These are phyloP conservation scores for Rhagonycha fulva DNA, from an alignment of 2,888 invertebrate species.

Conservation along the genomic window DNA sequence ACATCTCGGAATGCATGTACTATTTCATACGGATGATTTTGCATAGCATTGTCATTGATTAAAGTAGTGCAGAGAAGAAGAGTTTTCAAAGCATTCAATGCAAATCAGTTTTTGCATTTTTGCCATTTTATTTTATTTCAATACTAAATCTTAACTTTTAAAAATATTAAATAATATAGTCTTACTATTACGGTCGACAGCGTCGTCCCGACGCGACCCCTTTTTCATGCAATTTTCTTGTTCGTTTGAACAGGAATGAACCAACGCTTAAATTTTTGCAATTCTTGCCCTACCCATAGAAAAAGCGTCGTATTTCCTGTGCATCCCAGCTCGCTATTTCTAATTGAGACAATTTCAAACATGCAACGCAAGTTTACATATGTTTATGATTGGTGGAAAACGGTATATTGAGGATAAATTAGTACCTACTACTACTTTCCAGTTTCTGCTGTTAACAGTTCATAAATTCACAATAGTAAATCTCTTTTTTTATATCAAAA, in stretches of 20 bases:
- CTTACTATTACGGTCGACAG: not conserved
- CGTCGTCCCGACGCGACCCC: too few species aligned
- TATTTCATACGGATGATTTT: slow-evolving; percentile 31
- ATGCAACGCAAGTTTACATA: slow-evolving; percentile 9
- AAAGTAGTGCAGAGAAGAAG: slow-evolving; percentile 14
- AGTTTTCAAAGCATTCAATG: slow-evolving; percentile 21
- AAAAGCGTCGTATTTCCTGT: slow-evolving; percentile 7
- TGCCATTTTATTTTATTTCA: not conserved
- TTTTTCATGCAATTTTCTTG: too few species aligned
- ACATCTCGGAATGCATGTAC: slow-evolving; percentile 25
- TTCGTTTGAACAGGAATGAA: too few species aligned
- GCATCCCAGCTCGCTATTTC: not conserved
- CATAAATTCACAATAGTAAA: not conserved
- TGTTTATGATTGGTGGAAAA: slow-evolving; percentile 26
- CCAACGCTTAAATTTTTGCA: too few species aligned
- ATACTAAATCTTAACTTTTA: not conserved
- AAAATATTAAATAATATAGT: not conserved
- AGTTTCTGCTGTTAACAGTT: slow-evolving; percentile 5
- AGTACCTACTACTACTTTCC: not conserved
- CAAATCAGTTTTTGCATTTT: slow-evolving; percentile 8
- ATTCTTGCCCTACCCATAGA: not conserved
- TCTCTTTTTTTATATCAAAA: not conserved
- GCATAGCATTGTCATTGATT: slow-evolving; percentile 26
- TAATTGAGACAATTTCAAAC: not conserved
- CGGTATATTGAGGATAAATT: slow-evolving; percentile 22